Evolutionary conservation across 35 echinoderm and acorn worm genomes (phyloP).

Genomic region (Anneissia japonica): DNA sequence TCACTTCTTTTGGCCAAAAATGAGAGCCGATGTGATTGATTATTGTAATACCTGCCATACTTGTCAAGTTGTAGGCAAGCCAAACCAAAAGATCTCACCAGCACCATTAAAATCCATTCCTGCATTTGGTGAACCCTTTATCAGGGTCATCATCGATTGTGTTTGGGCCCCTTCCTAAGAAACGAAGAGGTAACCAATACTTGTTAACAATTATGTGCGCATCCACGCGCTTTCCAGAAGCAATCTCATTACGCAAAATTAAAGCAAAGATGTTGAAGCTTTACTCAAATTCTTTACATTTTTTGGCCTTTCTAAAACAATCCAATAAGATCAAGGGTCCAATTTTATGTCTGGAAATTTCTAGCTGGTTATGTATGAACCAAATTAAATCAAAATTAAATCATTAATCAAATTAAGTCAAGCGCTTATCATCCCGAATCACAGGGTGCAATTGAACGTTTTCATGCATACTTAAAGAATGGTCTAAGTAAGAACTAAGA

Average conservation of each 20-base stretch:
- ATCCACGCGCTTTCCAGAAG: not conserved
- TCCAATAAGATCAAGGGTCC: conserved; percentile 32
- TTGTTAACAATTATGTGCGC: conserved; percentile 2
- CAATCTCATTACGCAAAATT: not conserved
- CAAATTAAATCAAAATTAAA: too few relatives aligned
- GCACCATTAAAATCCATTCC: conserved; percentile 7
- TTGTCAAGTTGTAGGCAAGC: conserved; percentile 21
- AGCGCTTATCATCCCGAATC: conserved; percentile 47
- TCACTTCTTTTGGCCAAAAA: conserved; percentile 14
- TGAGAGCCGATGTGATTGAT: not conserved
- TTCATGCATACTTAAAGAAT: conserved; percentile 57
- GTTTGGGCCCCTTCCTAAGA: conserved; percentile 3
- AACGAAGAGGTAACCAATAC: not conserved
- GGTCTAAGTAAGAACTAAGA: conserved; percentile 63
- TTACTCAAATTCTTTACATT: conserved; percentile 6
- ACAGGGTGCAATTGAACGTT: conserved; percentile 53
- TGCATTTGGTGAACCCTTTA: conserved; percentile 21
- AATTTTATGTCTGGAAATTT: conserved; percentile 78
- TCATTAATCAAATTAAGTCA: conserved; percentile 30
- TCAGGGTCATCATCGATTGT: conserved; percentile 8
- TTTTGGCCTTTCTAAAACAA: not conserved
- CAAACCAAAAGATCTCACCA: not conserved
- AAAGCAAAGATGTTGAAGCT: not conserved
- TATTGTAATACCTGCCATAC: conserved; percentile 8
- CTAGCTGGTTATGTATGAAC: too few relatives aligned